Percentiles rank a stretch among this genome's conserved stretches.
Evolutionary conservation across 1,140 invertebrate species (phyloP).

Genomic region (Micrasema longulum): DNA sequence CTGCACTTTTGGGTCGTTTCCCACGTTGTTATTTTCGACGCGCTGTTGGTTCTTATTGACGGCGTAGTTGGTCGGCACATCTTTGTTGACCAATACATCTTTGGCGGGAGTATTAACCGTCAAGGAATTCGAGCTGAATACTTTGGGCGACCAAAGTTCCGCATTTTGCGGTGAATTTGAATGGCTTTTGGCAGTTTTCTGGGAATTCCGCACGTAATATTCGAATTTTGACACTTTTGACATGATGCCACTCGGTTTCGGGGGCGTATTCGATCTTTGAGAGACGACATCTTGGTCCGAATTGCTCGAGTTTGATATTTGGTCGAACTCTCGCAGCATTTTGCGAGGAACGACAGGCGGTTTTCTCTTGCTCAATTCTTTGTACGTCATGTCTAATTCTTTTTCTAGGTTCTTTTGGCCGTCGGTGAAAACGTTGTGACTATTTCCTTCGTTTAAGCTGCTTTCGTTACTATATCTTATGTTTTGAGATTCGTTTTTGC

Average conservation of each 20-base stretch:
- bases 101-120: slow-evolving; percentile 84
- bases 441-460: slow-evolving; percentile 62
- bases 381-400: slow-evolving; percentile 64
- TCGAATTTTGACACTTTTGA: slow-evolving; percentile 73
- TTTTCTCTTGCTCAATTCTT: slow-evolving; percentile 64
- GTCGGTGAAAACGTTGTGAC: slow-evolving; percentile 55
- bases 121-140: slow-evolving; percentile 79
- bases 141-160: slow-evolving; percentile 76
- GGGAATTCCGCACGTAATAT: slow-evolving; percentile 69
- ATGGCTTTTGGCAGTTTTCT: slow-evolving; percentile 62
- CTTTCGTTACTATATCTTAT: slow-evolving; percentile 31
- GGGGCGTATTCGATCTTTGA: slow-evolving; percentile 45
- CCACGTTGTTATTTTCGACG: slow-evolving; percentile 7
- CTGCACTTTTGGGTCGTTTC: slow-evolving; percentile 8
- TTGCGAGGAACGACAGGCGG: slow-evolving; percentile 64
- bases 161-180: slow-evolving; percentile 61
- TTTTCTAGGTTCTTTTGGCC: slow-evolving; percentile 60
- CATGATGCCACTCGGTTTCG: slow-evolving; percentile 68
- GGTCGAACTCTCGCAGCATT: slow-evolving; percentile 61
- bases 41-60: slow-evolving; percentile 57
- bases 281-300: slow-evolving; percentile 48
- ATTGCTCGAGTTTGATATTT: slow-evolving; percentile 50
- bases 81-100: slow-evolving; percentile 75
- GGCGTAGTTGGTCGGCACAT: slow-evolving; percentile 69
- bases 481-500: too few relatives aligned